Conservation (phyloP, 2,888 invertebrate species). For the Orchesellides sinensis region DNA sequence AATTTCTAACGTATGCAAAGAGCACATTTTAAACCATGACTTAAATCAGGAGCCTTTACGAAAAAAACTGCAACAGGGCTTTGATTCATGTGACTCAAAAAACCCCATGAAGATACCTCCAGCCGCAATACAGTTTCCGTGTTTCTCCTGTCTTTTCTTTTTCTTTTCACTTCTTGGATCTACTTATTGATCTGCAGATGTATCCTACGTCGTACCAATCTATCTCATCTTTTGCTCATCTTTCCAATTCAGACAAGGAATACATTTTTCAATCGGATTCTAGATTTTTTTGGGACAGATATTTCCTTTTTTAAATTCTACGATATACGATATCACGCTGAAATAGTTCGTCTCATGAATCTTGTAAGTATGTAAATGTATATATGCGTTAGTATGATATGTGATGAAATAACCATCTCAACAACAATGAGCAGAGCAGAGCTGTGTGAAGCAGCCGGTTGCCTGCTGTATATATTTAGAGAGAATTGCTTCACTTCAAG, state of each 20-base stretch:
- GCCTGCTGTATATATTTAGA: not conserved
- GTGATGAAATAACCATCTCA: conserved; percentile 48
- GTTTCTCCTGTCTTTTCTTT: not conserved
- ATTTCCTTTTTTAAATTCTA: conserved; percentile 41
- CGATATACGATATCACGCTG: not conserved
- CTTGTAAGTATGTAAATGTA: not conserved
- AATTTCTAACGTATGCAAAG: no score
- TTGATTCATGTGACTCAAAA: no score
- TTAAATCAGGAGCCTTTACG: no score
- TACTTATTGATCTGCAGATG: no score
- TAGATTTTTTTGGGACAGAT: conserved; percentile 21
- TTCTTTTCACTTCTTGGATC: not conserved
- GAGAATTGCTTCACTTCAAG: not conserved
- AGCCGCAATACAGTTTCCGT: no score
- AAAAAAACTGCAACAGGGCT: no score
- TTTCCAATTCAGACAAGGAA: conserved; percentile 42
- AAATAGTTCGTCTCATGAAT: not conserved
- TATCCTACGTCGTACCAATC: conserved; percentile 16
- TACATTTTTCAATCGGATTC: conserved; percentile 52
- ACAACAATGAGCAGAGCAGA: conserved; percentile 28
- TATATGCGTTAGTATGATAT: not conserved
- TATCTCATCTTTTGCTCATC: conserved; percentile 56
- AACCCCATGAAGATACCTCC: no score
- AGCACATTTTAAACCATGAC: no score
- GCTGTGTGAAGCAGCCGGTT: conserved; percentile 23